Base-by-base conservation (phyloP, 2,888 invertebrate species). In the Machimus rusticus region DNA sequence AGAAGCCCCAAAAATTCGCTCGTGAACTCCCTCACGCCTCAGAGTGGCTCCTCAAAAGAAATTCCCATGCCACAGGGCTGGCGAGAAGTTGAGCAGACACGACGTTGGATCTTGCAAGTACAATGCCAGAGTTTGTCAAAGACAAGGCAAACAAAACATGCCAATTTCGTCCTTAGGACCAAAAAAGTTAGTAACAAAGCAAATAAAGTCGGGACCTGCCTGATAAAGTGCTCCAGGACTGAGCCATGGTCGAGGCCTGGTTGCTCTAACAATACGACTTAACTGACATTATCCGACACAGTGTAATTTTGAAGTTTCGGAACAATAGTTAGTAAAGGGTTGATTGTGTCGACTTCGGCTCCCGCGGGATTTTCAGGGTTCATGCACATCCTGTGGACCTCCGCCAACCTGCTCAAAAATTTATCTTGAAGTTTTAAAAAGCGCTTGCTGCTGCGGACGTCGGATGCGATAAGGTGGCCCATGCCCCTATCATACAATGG, bases 291-390 rank as follows among this genome's bases (percentile, higher is more conserved):
- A 66, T 12, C 55, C 82, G 6, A 19, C 19, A 16, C 34, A 57
- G 55, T 37, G 66, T 66, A 82, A 82, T 82, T 82, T 39, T 31
- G 66, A 82, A 82, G 57, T 82, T 82, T 66, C 57, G 31, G 19
- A 82, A 82, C 82, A 82, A 82, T 66, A 66, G 66, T 28, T 66
- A 66, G 66, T 19, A 57, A 82, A 37, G n/a, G 34, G 46, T 43
- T 23, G 81, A 28, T 51, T 82, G 57, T 82, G 12, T n/a, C 4
- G 16, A 37, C 81, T 66, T 19, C 12, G 23, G 14, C 12, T 66
- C 66, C 28, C 66, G 28, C 3, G 66, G 66, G 66, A 66, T 6
- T n/a, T 66, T 12, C 5, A 1, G 66, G 12, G 12, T 28, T 66
- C 28, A 66, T 66, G 28, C 66, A 66, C 66, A 66, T 66, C 28